These are phyloP conservation scores for Tetheella fluctuosa DNA, from an alignment of 2,888 invertebrate species.

Conservation along the genomic window DNA sequence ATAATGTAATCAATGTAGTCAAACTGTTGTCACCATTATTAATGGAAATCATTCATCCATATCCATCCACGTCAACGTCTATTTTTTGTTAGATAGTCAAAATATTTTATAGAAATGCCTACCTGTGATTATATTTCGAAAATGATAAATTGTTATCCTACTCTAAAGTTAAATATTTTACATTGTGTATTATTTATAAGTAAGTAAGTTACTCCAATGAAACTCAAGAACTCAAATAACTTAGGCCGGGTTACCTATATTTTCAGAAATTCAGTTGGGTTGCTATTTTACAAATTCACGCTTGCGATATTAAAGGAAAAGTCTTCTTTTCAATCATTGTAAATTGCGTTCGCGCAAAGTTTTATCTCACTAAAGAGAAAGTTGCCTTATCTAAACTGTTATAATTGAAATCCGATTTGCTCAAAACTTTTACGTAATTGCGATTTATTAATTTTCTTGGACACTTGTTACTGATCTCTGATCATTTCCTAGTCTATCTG, in stretches of 20 bases:
- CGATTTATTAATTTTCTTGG: background rate
- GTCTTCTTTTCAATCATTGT: slow-evolving; percentile 9
- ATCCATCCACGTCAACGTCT: no score
- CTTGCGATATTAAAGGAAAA: slow-evolving; percentile 9
- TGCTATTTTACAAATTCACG: background rate
- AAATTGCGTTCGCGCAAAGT: slow-evolving; percentile 9
- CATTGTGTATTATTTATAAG: no score
- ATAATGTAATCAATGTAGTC: background rate
- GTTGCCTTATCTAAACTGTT: slow-evolving; percentile 12
- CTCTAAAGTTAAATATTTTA: no score
- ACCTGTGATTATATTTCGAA: no score
- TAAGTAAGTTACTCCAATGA: background rate
- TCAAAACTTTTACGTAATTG: slow-evolving; percentile 11
- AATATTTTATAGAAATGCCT: no score
- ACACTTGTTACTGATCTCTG: background rate
- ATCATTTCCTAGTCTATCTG: background rate
- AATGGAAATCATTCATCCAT: no score
- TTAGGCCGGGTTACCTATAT: background rate
- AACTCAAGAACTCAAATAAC: background rate
- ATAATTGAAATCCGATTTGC: slow-evolving; percentile 13
- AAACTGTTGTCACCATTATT: no score
- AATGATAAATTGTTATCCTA: no score
- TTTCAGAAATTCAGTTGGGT: background rate
- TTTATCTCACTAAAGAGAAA: slow-evolving; percentile 13
- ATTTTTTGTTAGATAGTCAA: no score